phyloP scores from a whole-genome alignment of 2,797 vertebrate genomes.

The Tolypeutes matacus region DNA sequence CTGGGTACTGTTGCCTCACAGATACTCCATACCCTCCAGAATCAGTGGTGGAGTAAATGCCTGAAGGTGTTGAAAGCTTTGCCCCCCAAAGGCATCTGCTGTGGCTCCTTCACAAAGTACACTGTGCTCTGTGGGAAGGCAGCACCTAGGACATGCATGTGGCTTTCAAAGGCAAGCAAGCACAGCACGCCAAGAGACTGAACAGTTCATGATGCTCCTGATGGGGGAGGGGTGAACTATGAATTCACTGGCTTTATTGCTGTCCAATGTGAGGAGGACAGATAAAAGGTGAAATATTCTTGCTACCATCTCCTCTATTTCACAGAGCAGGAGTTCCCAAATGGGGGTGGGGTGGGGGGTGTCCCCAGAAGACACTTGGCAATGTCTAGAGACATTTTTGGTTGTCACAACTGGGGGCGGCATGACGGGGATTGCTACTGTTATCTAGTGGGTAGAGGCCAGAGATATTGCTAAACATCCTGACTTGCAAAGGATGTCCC shows the following conservation, averaged over 20 bases:
- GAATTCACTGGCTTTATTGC: neutral
- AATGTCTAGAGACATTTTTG: neutral
- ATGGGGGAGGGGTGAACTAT: neutral
- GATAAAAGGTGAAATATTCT: neutral
- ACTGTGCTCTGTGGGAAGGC: neutral
- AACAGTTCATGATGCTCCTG: neutral
- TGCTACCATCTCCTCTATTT: neutral
- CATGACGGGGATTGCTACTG: neutral
- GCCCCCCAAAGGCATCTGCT: neutral
- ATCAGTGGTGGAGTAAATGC: neutral
- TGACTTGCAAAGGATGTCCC: neutral
- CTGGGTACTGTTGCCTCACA: neutral
- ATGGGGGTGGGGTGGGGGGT: rapidly evolving
- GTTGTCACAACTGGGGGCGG: neutral
- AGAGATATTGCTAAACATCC: neutral
- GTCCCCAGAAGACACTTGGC: neutral
- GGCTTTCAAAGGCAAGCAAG: neutral
- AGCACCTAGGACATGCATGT: neutral
- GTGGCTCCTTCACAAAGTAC: neutral
- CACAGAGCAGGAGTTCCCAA: neutral
- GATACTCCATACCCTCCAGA: neutral
- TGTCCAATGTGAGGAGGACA: neutral
- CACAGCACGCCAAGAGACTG: neutral
- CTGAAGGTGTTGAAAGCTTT: neutral
- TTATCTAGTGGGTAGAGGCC: neutral